Base-by-base conservation (phyloP, 2,888 invertebrate species). In the Alcis repandata region DNA sequence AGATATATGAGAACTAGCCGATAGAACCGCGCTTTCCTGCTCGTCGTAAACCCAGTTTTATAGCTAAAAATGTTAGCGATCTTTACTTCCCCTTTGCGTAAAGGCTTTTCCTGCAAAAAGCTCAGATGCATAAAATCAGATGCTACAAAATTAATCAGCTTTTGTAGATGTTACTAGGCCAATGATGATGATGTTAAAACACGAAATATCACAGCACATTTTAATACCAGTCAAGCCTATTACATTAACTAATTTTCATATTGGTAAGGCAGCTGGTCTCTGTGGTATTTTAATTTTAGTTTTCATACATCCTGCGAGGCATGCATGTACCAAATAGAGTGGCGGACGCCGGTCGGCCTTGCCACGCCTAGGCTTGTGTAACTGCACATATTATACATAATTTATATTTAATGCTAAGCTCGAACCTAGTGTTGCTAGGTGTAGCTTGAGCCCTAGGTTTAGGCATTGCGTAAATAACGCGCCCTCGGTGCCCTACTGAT, bases 321-420 rank as follows among this genome's bases (percentile, higher is more conserved):
- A 33, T 46, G 53, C 51, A 36, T 63, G 62, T 51, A 36, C 22
- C 48, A 48, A 62, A 53, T 71, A 68, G 74, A 72, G 61, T 54
- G 56, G 59, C 62, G 75, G 73, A 48, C 54, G 68, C 62, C 46
- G 58, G 75, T 20, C 71, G 81, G 74, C 83, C 83, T 83, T 82
- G 83, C 80, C 80, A 75, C 78, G 77, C 81, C 81, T 56, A 9
- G 45, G 13, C 49, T 75, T 67, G 71, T 60, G 58, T 69, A 69
- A 69, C 57, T 68, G 60, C 67, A 71, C 68, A 68, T 69, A 64
- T 67, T 66, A 68, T 63, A 58, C 59, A 66, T 65, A 65, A 54
- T 57, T 67, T 65, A 59, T 54, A 59, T 63, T 36, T 68, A 63
- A 69, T 66, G 48, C 36, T 62, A 64, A 51, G 64, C 60, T 63